A percentile compares a stretch with the other conserved stretches of the same genome.
phyloP scores from a whole-genome alignment of 1,140 invertebrate genomes.

The Brachystomella parvula region DNA sequence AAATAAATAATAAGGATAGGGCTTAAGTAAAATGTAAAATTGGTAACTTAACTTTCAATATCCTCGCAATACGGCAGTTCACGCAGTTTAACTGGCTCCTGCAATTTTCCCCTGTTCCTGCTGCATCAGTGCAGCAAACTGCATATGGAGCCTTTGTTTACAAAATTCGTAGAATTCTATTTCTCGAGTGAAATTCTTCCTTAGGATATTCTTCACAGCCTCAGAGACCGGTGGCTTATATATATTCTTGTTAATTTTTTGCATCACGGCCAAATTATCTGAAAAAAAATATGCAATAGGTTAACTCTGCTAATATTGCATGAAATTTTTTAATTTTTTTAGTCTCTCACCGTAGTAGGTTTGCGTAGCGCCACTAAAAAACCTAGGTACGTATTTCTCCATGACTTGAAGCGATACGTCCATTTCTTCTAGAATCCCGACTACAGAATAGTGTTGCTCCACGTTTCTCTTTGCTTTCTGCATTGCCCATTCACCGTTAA shows the following conservation, averaged over 20 bases:
- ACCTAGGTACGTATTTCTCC: slow-evolving; percentile 72
- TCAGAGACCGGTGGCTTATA: slow-evolving; percentile 80
- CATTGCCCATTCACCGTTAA: slow-evolving; percentile 72
- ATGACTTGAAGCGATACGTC: slow-evolving; percentile 74
- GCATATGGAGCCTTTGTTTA: slow-evolving; percentile 69
- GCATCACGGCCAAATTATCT: slow-evolving; percentile 35
- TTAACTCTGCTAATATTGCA: too few species aligned
- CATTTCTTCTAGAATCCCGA: slow-evolving; percentile 77
- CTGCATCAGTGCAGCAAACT: slow-evolving; percentile 57
- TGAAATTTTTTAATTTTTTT: too few species aligned
- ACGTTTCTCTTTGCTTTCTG: slow-evolving; percentile 74
- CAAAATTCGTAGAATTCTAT: slow-evolving; percentile 89
- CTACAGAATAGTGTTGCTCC: slow-evolving; percentile 75
- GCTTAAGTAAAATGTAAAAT: too few species aligned
- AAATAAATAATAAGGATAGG: too few species aligned
- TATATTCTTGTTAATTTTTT: slow-evolving; percentile 70
- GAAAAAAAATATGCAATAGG: not conserved
- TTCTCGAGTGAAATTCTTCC: slow-evolving; percentile 76
- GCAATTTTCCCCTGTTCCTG: not conserved
- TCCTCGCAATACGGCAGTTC: not conserved
- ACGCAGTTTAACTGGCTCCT: not conserved
- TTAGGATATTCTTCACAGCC: slow-evolving; percentile 73
- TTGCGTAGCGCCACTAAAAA: slow-evolving; percentile 67
- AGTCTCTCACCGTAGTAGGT: slow-evolving; percentile 74
- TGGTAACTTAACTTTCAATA: not conserved